These are phyloP conservation scores for Willowsia nigromaculata DNA, from an alignment of 2,888 invertebrate species.

Conservation along the genomic window DNA sequence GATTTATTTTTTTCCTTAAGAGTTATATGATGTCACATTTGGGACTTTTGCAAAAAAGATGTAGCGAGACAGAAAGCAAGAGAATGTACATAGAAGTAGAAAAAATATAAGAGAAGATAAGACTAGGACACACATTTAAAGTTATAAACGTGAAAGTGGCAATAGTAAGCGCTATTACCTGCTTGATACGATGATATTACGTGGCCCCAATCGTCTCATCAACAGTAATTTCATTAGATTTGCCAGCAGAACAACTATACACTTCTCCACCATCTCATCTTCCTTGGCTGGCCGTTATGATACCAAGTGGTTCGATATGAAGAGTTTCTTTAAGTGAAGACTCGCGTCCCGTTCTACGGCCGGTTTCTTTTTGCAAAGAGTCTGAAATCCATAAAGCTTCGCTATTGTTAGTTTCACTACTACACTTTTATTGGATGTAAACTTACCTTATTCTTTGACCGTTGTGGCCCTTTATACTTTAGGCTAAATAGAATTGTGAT, in stretches of 20 bases:
- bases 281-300: background rate
- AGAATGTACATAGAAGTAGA: conserved; percentile 46
- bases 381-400: conserved; percentile 12
- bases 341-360: background rate
- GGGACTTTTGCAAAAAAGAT: conserved; percentile 33
- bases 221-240: conserved; percentile 65
- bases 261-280: background rate
- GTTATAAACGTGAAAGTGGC: conserved; percentile 23
- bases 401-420: background rate
- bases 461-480: background rate
- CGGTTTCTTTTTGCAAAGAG: background rate
- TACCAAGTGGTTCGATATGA: background rate
- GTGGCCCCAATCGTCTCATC: conserved; percentile 56
- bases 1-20: conserved; percentile 49
- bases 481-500: conserved; percentile 1
- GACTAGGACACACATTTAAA: conserved; percentile 5
- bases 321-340: too few relatives aligned
- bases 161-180: conserved; percentile 46
- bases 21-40: conserved; percentile 66
- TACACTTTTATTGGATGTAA: conserved; percentile 32
- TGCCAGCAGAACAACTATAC: background rate
- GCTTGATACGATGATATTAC: conserved; percentile 58
- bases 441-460: background rate
- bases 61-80: background rate
- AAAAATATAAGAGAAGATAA: background rate